phyloP scores from a whole-genome alignment of 2,113 vertebrate species.

The Lasiurus cinereus region DNA sequence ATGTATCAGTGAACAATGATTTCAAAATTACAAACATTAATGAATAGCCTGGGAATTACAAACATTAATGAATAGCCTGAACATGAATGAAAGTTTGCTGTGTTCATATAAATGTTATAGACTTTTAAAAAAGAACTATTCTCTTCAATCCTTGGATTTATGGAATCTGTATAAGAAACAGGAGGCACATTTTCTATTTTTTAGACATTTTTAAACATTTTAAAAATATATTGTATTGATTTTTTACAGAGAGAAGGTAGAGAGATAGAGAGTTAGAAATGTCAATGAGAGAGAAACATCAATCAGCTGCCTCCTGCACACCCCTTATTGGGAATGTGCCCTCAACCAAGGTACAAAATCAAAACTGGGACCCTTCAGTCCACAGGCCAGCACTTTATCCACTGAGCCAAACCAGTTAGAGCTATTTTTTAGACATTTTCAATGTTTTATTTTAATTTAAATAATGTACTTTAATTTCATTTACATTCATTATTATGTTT shows the following conservation, averaged over 20 bases:
- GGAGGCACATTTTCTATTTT: constrained; percentile 27
- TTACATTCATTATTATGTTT: too few species aligned
- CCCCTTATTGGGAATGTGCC: too few species aligned
- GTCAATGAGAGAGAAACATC: too few species aligned
- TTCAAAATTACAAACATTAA: not conserved
- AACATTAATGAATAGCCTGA: not conserved
- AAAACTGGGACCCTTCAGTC: too few species aligned
- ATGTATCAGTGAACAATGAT: not conserved
- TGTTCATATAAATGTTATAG: not conserved
- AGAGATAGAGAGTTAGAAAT: too few species aligned
- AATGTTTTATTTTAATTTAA: not conserved
- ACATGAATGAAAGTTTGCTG: not conserved
- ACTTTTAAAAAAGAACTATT: not conserved
- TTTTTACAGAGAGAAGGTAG: too few species aligned
- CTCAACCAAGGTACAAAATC: too few species aligned
- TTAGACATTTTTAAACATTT: not conserved
- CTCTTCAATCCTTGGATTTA: not conserved
- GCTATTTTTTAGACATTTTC: not conserved
- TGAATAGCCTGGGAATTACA: not conserved
- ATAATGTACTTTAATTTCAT: too few species aligned
- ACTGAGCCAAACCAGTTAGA: too few species aligned
- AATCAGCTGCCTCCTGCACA: too few species aligned
- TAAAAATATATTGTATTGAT: too few species aligned
- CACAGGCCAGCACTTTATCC: too few species aligned
- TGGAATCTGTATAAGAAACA: not conserved